Evolutionary conservation across 2,797 vertebrate species (phyloP), one percentile per base, ranked within the genome.

Genomic region (Hypotaenidia philippensis): DNA sequence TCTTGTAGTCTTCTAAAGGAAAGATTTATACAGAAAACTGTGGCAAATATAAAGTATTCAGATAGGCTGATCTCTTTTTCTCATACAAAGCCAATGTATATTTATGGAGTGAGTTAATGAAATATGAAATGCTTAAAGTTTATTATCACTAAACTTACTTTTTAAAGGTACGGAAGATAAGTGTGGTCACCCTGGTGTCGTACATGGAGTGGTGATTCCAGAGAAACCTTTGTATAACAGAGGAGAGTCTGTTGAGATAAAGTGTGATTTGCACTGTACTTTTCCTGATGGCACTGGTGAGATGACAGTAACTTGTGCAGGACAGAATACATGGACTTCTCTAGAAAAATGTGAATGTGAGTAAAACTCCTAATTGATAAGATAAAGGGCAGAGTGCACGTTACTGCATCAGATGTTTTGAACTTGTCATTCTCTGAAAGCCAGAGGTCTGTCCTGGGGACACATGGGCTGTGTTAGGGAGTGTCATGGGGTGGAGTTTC

Each of bases 151-250:
- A 1, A n/a, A 5, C 4, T 65, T n/a, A 36, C 23, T 69, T 70
- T n/a, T 31, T 16, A 76, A 61, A 38, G 66, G 74, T 41, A 1
- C 22, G 32, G 29, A 15, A 80, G 17, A 0, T 2, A 0, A 2
- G 1, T 97, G 97, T 47, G 26, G 9, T 79, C 76, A 92, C 47
- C 97, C 92, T 0, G 0, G 13, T 52, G 26, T 97, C 72, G 6
- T 6, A 4, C 19, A 70, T 0, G 96, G 76, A 49, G 4, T 4
- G 11, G 47, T 92, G 70, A 1, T 16, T 40, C 88, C 90, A 4
- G 5, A 0, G 5, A 52, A 83, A 11, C 0, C 41, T 32, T 6
- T 14, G 3, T 97, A 97, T 36, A 6, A 0, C 1, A 4, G 0
- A 34, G 92, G 86, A 63, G 89, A 93, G 7, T 22, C 45, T 36